Conservation (phyloP, 2,888 invertebrate genomes). For the Disparrhopalites patrizii region DNA sequence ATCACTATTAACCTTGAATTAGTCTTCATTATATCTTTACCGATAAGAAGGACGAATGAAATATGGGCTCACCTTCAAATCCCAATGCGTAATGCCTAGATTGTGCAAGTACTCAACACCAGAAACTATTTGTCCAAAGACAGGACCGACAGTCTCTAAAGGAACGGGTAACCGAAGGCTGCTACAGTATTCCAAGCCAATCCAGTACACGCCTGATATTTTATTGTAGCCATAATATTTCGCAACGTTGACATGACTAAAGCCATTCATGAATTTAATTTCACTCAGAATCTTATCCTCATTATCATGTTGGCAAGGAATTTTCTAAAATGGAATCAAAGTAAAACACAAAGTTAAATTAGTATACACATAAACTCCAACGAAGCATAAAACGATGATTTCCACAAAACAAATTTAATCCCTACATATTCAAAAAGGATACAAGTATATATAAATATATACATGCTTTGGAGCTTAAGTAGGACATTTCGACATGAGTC, state of each 20-base stretch:
- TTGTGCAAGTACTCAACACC: conserved; percentile 46
- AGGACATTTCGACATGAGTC: too few relatives aligned
- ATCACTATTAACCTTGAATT: too few relatives aligned
- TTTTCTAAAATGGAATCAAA: conserved; percentile 42
- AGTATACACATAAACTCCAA: neutral
- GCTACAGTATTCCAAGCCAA: conserved; percentile 36
- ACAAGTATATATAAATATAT: too few relatives aligned
- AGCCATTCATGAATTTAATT: conserved; percentile 41
- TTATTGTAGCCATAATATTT: conserved; percentile 40
- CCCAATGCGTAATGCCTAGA: conserved; percentile 45
- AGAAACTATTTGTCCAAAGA: conserved; percentile 43
- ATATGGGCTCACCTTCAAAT: conserved; percentile 40
- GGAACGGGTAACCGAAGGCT: conserved; percentile 33
- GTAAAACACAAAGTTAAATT: conserved; percentile 5
- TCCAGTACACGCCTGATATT: conserved; percentile 25
- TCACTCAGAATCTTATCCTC: conserved; percentile 39
- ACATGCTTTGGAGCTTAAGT: too few relatives aligned
- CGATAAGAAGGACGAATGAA: neutral
- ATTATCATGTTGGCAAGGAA: conserved; percentile 40
- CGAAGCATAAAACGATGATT: too few relatives aligned
- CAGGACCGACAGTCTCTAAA: conserved; percentile 34
- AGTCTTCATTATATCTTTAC: too few relatives aligned
- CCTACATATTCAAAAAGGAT: neutral
- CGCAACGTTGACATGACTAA: conserved; percentile 42
- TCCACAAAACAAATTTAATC: too few relatives aligned